phyloP scores from a whole-genome alignment of 2,797 vertebrate species.

The Adelosebastes latens region DNA sequence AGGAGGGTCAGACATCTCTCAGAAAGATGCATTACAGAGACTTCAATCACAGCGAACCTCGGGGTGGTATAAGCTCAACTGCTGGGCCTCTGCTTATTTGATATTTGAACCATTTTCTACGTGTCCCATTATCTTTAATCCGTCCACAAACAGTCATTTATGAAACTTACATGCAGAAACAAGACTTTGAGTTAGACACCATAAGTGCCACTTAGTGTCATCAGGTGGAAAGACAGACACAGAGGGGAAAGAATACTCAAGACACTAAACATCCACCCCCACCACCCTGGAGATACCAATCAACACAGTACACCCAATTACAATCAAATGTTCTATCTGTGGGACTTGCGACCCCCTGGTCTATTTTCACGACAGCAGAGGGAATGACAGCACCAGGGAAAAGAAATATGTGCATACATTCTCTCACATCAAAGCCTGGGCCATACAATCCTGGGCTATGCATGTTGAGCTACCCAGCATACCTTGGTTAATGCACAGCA shows the following conservation, averaged over 20 bases:
- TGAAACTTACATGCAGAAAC: background rate
- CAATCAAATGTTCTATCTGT: slow-evolving; percentile 76
- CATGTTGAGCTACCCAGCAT: slow-evolving; percentile 50
- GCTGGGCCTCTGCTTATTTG: background rate
- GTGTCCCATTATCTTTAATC: background rate
- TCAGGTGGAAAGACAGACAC: background rate
- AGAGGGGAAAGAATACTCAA: background rate
- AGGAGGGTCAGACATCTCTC: background rate
- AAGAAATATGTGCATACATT: slow-evolving; percentile 57
- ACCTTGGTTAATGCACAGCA: slow-evolving; percentile 15
- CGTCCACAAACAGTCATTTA: background rate
- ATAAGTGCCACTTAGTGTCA: slow-evolving; percentile 13
- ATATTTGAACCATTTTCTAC: slow-evolving; percentile 22
- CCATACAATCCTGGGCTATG: slow-evolving; percentile 48
- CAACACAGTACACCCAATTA: slow-evolving; percentile 63
- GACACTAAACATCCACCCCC: slow-evolving; percentile 17
- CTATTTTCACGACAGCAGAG: slow-evolving; percentile 75
- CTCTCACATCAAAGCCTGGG: slow-evolving; percentile 65
- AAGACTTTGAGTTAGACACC: slow-evolving; percentile 1
- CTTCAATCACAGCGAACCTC: slow-evolving; percentile 6
- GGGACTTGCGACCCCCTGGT: slow-evolving; percentile 72
- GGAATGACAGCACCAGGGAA: slow-evolving; percentile 72
- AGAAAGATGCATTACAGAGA: slow-evolving; percentile 7
- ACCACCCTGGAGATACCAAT: slow-evolving; percentile 58
- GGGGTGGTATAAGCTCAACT: background rate